A percentile compares a stretch with the other conserved stretches of the same genome.
Evolutionary conservation across 1,140 invertebrate species (phyloP).

Genomic region (Dreissena polymorpha): DNA sequence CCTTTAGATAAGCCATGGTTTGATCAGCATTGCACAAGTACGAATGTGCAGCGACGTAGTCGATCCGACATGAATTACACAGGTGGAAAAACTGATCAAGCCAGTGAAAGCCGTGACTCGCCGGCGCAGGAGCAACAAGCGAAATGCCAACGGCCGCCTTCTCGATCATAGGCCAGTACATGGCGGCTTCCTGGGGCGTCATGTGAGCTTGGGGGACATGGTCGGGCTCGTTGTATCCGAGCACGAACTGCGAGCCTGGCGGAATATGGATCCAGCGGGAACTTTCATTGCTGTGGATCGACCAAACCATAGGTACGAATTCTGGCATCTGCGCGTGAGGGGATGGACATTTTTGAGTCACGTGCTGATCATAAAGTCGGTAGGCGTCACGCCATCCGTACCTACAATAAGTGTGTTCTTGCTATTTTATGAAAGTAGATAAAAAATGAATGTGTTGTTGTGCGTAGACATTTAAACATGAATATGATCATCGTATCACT

Average conservation of each 20-base stretch:
- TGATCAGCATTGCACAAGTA: constrained; percentile 51
- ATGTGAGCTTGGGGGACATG: constrained; percentile 14
- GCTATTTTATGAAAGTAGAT: too few relatives aligned
- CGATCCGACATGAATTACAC: constrained; percentile 51
- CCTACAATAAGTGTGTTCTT: background rate
- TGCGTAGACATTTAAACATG: too few relatives aligned
- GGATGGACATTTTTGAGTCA: too few relatives aligned
- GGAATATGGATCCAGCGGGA: background rate
- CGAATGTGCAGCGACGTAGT: constrained; percentile 54
- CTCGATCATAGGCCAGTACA: constrained; percentile 25
- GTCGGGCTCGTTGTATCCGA: constrained; percentile 31
- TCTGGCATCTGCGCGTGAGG: too few relatives aligned
- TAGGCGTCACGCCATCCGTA: background rate
- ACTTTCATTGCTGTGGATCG: too few relatives aligned
- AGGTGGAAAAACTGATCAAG: constrained; percentile 56
- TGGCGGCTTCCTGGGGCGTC: constrained; percentile 8
- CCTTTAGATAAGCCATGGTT: constrained; percentile 44
- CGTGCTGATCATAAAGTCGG: too few relatives aligned
- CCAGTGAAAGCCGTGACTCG: constrained; percentile 37
- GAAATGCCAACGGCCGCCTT: background rate
- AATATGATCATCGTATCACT: too few relatives aligned
- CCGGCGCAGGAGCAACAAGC: constrained; percentile 6
- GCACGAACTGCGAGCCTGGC: background rate
- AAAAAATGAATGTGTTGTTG: too few relatives aligned
- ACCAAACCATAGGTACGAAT: too few relatives aligned